These are phyloP conservation scores for Gorilla gorilla DNA, from an alignment of 2,113 vertebrate species.

Conservation along the genomic window DNA sequence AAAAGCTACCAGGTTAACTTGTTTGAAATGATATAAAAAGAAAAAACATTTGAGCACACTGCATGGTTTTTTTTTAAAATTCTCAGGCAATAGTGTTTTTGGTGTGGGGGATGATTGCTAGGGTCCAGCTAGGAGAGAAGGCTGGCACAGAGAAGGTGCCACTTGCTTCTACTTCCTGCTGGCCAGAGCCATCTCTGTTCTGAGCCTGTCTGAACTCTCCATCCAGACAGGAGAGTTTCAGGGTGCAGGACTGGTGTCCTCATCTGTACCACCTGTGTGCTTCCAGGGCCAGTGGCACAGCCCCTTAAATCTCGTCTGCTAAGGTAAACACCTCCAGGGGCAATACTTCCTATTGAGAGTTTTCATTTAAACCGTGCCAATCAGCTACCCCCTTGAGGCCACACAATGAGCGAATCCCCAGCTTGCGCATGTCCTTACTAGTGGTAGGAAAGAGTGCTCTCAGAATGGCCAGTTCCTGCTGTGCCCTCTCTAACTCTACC, in stretches of 20 bases:
- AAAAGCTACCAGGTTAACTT: no score
- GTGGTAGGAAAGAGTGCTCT: not conserved
- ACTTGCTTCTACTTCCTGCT: not conserved
- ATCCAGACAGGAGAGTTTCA: no score
- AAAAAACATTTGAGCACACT: no score
- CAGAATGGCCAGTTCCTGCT: not conserved
- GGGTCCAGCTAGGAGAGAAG: fast-evolving
- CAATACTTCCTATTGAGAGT: not conserved
- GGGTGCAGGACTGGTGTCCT: not conserved
- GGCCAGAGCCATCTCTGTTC: no score
- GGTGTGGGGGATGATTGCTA: not conserved
- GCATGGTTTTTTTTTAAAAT: not conserved
- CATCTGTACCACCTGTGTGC: fast-evolving
- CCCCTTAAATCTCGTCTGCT: not conserved
- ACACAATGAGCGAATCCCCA: fast-evolving
- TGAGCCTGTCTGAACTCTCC: no score
- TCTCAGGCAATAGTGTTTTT: not conserved
- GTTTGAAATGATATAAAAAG: fast-evolving
- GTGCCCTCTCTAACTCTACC: fast-evolving
- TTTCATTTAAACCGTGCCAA: not conserved
- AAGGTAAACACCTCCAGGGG: not conserved
- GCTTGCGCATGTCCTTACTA: fast-evolving
- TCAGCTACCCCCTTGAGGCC: not conserved
- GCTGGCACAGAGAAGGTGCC: fast-evolving
- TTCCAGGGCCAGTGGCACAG: not conserved